Base-by-base conservation (phyloP, 2,888 invertebrate species). In the Sarcophaga variegata region DNA sequence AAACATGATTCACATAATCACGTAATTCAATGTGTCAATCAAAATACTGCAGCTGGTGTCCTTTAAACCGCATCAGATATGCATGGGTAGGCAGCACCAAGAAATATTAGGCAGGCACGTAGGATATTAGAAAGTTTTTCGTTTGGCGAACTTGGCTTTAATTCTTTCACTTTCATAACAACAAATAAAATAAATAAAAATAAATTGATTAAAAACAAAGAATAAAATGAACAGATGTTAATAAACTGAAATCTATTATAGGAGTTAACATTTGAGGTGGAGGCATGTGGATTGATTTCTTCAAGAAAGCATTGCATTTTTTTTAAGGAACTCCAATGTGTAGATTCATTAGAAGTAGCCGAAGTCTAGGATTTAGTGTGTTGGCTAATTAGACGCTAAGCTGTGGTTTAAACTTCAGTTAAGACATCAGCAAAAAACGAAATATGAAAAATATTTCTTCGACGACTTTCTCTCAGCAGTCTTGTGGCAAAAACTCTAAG, bases 1-100 rank as follows among this genome's bases (percentile, higher is more conserved):
- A 54, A 14, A 14, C 17, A 54, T 14, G 12, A 54, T 54, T 54
- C 14, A 5, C 14, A 5, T 54, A 54, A 17, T 54, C 54, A 54
- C 54, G 54, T 54, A 54, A 14, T 54, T 54, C 54, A 54, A 14
- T 54, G 54, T 49, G 69, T 69, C 69, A 69, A 69, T 69, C 69
- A 69, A 69, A 47, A n/a, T 22, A 20, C 17, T 47, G 47, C 69
- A 69, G 20, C 67, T 69, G 67, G 67, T 17, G 20, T n/a, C 22
- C 10, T 1, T 20, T 4, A 12, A 45, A 47, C 22, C 17, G 17
- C 0, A 54, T 54, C 4, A 54, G 8, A 54, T 54, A 4, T 14
- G 3, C 5, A 17, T 54, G 5, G 17, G 3, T 54, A 14, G 12
- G 17, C 17, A 54, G 17, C 37, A 2, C 10, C 10, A 37, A 37